Evolutionary conservation across 2,113 vertebrate species (phyloP), one percentile per base, ranked within the genome.

Genomic region (Zeus faber): DNA sequence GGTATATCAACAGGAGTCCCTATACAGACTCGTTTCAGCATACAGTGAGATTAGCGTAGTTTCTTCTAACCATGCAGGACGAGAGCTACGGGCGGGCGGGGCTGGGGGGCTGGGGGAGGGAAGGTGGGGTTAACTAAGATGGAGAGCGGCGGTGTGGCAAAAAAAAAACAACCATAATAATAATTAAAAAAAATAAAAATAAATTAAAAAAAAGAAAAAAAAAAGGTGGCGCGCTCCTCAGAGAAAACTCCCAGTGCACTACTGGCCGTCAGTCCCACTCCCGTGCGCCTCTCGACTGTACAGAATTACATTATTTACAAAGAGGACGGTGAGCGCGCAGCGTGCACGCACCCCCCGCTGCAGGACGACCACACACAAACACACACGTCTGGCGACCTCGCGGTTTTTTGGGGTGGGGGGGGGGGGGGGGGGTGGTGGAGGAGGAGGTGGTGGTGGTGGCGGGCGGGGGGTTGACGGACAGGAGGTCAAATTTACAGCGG

Each of bases 251-350:
- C 25, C 16, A 54, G 37, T 84, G 86, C 68, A 76, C 70, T 94
- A 98, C 94, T 98, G 95, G 93, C 95, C 95, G 27, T 89, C 91
- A 90, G 94, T 98, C 95, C 95, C 92, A 91, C 84, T 37, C 33
- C 3, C 81, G 83, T 79, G 67, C 86, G 77, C 80, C 74, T 81
- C 82, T 82, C 88, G 87, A 83, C 91, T 94, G 90, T 89, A 94
- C 89, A 93, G 74, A 84, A 87, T 87, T 92, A 88, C 83, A 80
- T 46, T 90, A 91, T 91, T 80, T 91, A 92, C 93, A 94, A 33
- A 49, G 65, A 79, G 64, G 21, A 65, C 54, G 62, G 62, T 37
- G 6, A 37, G 33, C 13, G 49, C 74, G 55, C 62, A 37, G 54
- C 37, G 67, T 61, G 45, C 52, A 54, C 67, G 69, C 58, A 8